Percentiles rank a stretch among this genome's conserved stretches.
These are phyloP conservation scores for Portevinia maculata DNA, from an alignment of 2,888 invertebrate species.

Conservation along the genomic window DNA sequence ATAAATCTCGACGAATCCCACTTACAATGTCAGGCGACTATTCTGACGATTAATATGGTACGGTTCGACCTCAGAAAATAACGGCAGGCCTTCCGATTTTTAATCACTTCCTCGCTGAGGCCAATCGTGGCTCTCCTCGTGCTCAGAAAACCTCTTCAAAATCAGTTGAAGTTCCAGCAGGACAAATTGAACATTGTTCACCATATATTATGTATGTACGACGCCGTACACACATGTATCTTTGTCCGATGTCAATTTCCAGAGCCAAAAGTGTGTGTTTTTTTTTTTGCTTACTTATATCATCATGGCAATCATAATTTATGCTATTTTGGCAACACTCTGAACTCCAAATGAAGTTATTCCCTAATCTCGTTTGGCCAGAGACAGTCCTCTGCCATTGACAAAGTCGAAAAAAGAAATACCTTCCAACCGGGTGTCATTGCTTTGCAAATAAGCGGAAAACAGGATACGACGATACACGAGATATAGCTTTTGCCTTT, in stretches of 20 bases:
- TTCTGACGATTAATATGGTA: no score
- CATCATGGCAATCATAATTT: conserved; percentile 61
- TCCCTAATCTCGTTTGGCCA: conserved; percentile 29
- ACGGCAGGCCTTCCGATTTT: no score
- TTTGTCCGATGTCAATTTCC: conserved; percentile 13
- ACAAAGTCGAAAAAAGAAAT: conserved; percentile 9
- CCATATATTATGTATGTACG: no score
- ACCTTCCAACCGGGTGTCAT: conserved; percentile 38
- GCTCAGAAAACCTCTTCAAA: no score
- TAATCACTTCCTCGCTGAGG: no score
- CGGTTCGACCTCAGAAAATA: no score
- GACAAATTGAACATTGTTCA: conserved; percentile 30
- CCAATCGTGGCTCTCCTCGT: no score
- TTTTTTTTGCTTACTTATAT: conserved; percentile 63
- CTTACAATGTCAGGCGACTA: conserved; percentile 2
- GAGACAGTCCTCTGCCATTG: conserved; percentile 40
- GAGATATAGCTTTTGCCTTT: conserved; percentile 46
- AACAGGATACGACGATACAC: conserved; percentile 58
- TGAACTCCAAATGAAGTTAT: background rate
- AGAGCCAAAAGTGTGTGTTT: conserved; percentile 39
- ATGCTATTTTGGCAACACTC: conserved; percentile 12
- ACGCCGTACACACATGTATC: no score
- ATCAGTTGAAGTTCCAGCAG: conserved; percentile 43
- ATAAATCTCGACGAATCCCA: background rate
- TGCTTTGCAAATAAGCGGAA: conserved; percentile 68